Evolutionary conservation across 1,140 invertebrate genomes (phyloP), one percentile per base, ranked within the genome.

Genomic region (Heterodera carotae): DNA sequence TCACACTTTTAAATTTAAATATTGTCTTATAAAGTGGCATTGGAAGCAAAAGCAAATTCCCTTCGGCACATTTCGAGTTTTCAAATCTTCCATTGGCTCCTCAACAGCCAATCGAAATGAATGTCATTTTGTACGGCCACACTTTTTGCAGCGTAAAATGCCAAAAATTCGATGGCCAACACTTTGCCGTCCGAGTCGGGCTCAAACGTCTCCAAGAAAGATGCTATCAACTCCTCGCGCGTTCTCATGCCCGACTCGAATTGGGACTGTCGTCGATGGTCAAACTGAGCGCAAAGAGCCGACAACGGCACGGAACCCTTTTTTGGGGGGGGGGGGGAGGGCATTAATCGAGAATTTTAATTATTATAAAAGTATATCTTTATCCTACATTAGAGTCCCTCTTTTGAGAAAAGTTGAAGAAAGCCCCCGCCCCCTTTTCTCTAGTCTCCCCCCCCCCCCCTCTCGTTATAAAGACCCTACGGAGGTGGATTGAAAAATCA

Each of bases 41-140:
- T 7, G 12, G 36, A 12, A 39, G 36, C 36, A 39, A 43, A 43
- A 43, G 2, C 39, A 10, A 43, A 4, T 43, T 39, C 7, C 39
- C 7, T 7, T 43, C 7, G 7, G 39, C 39, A 7, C 7, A 10
- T 56, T 22, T 56, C 22, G 22, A 56, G 2, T n/a, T 33, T 33
- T 66, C 33, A 66, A 31, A 66, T 27, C 22, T 66, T 66, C 62
- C 62, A 66, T n/a, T 66, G 62, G 12, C 25, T 34, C 25, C 62
- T 66, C 62, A 66, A 27, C 62, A 34, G 15, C 27, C 27, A 66
- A n/a, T 66, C 62, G 25, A 66, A 66, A 27, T 66, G 62, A 66
- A 66, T 27, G n/a, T 66, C 62, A 34, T 15, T 66, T n/a, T 27
- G 62, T 12, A 66, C 62, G 62, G 62, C 62, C 27, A 22, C 62